Base-by-base conservation (phyloP, 2,888 invertebrate genomes). In the Drosophila pseudotakahashii region DNA sequence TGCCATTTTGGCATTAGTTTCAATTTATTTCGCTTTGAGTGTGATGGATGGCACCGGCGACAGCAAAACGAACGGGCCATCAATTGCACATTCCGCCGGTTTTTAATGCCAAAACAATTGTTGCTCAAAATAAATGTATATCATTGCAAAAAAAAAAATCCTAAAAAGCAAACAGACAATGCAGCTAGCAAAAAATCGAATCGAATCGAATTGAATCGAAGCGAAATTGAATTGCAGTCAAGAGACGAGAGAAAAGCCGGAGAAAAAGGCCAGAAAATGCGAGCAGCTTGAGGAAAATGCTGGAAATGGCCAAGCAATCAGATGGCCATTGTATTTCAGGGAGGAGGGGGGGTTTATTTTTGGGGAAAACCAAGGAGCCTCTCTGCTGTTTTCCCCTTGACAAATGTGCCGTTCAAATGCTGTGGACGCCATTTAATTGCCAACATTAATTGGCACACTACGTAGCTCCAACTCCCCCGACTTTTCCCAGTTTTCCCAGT, bases 11-110 rank as follows among this genome's bases (percentile, higher is more conserved):
- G 84, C 75, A 87, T 84, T 87, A 84, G 87, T 84, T 84, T 87
- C 84, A 87, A 84, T 84, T 84, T 84, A 84, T 87, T 87, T 87
- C 85, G 75, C 82, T 79, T 80, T 80, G 85, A 84, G 85, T 82
- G 84, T 87, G 87, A 84, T 84, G 80, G 87, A 84, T 86, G 86
- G 81, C 86, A 83, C 45, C 59, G 77, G 79, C 75, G 81, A 77
- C 81, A 79, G 73, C 77, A 13, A 14, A 67, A 30, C 68, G 64
- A 77, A 76, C 81, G 37, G 37, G 62, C 69, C 69, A 72, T 72
- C 71, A 69, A 72, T 72, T 72, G 58, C 63, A 61, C 45, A 44
- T 36, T 44, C 61, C 59, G 23, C 36, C 52, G 45, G 47, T 13
- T 74, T 73, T 78, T 84, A 87, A 87, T 84, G 82, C 82, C 87